phyloP scores from a whole-genome alignment of 35 echinoderm and acorn worm genomes.

The Heliocidaris tuberculata region DNA sequence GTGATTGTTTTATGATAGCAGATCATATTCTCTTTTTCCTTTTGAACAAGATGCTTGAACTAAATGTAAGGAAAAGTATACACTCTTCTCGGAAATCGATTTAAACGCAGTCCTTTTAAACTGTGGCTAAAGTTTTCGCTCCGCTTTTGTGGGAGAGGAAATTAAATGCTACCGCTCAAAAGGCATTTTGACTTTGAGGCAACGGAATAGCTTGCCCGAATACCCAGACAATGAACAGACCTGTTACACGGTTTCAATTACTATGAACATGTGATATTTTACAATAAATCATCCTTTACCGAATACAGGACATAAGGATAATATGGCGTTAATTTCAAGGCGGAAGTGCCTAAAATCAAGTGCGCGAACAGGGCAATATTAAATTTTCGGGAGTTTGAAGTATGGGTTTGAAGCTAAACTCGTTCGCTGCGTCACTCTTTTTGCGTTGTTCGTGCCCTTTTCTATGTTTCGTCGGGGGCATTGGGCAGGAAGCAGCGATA shows the following conservation, averaged over 20 bases:
- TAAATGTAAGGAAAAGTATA: not conserved
- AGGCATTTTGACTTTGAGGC: not conserved
- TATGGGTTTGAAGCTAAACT: not conserved
- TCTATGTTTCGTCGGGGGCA: constrained; percentile 4
- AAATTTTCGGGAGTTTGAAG: not conserved
- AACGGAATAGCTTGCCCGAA: not conserved
- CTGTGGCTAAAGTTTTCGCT: no score
- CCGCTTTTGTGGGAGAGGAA: not conserved
- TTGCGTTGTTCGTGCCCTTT: not conserved
- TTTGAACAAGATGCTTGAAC: not conserved
- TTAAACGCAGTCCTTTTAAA: no score
- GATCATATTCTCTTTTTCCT: not conserved
- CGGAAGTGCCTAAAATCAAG: not conserved
- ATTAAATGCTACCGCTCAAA: not conserved
- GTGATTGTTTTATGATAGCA: not conserved
- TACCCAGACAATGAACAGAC: not conserved
- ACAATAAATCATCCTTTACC: not conserved
- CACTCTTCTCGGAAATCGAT: not conserved
- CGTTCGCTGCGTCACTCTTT: not conserved
- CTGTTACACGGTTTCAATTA: not conserved
- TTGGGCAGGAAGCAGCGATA: not conserved
- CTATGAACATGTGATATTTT: not conserved
- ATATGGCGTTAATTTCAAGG: not conserved
- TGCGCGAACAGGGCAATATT: not conserved
- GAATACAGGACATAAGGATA: not conserved